A percentile compares a stretch with the other conserved stretches of the same genome.
phyloP scores from a whole-genome alignment of 2,113 vertebrate species.

The Rhea pennata region DNA sequence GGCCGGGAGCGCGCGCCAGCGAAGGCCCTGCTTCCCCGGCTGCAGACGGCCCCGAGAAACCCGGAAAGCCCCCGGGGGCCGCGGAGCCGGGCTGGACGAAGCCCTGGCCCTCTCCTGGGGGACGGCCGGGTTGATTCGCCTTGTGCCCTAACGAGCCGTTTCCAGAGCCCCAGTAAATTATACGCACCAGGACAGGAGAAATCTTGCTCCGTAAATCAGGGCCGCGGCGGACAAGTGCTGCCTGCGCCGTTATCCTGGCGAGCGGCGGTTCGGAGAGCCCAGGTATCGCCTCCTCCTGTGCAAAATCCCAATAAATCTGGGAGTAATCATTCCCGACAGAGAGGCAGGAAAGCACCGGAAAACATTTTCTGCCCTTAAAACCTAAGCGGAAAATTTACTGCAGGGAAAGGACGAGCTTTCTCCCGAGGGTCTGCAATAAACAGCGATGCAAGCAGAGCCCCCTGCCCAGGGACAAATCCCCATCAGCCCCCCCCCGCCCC shows the following conservation, averaged over 20 bases:
- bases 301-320: constrained; percentile 44
- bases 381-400: constrained; percentile 20
- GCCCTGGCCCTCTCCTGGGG: neutral
- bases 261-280: neutral
- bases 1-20: neutral
- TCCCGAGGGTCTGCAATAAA: neutral
- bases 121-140: neutral
- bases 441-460: neutral
- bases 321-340: constrained; percentile 47
- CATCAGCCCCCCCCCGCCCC: neutral
- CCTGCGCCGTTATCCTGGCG: neutral
- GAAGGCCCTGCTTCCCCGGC: too few species aligned
- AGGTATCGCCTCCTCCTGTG: neutral
- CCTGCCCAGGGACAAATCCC: fast-evolving
- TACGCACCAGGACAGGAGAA: neutral
- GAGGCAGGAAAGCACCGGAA: constrained; percentile 16
- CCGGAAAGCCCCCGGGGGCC: neutral
- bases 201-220: constrained; percentile 49
- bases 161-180: constrained; percentile 11
- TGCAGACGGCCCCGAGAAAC: neutral
- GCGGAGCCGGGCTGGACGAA: neutral
- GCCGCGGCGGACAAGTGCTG: neutral
- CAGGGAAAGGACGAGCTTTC: neutral
- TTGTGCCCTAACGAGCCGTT: constrained; percentile 25
- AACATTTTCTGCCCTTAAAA: constrained; percentile 48